Conservation (phyloP, 2,113 vertebrate genomes). For the Taxidea taxus region DNA sequence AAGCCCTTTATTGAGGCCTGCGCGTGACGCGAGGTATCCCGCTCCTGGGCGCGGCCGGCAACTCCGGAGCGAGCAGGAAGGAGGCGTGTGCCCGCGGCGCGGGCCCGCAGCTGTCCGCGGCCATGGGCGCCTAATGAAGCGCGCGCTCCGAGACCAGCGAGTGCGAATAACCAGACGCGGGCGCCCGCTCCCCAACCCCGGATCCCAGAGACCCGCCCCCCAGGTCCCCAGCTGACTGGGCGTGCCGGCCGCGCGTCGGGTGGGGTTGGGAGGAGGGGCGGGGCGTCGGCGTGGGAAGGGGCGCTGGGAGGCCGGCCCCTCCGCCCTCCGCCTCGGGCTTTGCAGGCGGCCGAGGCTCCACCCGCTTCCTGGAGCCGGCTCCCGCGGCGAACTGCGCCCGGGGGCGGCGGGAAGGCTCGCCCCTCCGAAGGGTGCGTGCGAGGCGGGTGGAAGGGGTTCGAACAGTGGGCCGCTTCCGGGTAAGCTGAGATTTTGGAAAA, state of each 20-base stretch:
- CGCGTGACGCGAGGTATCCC: background rate
- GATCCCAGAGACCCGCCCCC: rapidly evolving
- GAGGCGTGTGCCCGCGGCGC: background rate
- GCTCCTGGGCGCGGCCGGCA: background rate
- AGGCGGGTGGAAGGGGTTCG: background rate
- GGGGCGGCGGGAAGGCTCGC: rapidly evolving
- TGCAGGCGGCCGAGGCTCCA: rapidly evolving
- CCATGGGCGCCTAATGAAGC: background rate
- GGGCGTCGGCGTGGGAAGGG: background rate
- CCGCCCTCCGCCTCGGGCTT: background rate
- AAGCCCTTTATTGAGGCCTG: constrained; percentile 16
- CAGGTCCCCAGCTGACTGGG: background rate
- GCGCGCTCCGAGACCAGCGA: background rate
- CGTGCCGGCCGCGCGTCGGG: rapidly evolving
- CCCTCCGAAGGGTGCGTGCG: rapidly evolving
- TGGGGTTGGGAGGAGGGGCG: background rate
- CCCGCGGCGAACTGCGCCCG: rapidly evolving
- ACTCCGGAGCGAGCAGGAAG: background rate
- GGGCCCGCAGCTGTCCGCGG: background rate
- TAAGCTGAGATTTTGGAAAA: background rate
- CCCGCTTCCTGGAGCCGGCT: background rate
- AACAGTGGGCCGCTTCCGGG: background rate
- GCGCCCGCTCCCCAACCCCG: background rate
- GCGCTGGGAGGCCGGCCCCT: rapidly evolving
- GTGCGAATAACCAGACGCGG: background rate